Evolutionary conservation across 2,797 vertebrate genomes (phyloP), one percentile per base, ranked within the genome.

Genomic region (Podarcis siculus): DNA sequence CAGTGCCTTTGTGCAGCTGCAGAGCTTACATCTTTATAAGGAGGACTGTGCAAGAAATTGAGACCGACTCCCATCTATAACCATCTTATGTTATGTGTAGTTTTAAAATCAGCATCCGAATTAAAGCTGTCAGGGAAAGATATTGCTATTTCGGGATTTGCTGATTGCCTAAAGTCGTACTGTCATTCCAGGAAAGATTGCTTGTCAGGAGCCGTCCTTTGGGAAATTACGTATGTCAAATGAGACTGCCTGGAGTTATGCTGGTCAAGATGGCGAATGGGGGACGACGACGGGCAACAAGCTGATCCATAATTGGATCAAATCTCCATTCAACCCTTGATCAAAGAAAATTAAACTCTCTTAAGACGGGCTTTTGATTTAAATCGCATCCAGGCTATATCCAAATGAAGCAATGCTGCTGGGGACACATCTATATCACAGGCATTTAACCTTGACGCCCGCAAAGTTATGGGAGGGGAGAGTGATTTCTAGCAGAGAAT

Each of bases 121-220:
- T 80, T 79, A 86, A 86, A 37, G 42, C 71, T 92, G 89, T 45
- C 73, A 87, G n/a, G 58, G 73, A 84, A 37, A 49, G 35, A 89
- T 45, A 87, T 39, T 83, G 85, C 85, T 87, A 79, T 93, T 92
- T 84, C 69, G 73, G 83, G 86, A 89, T 39, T 58, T 86, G 79
- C 39, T 82, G 72, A 49, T 89, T 89, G 81, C 66, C 69, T 91
- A 35, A 87, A 75, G 21, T 67, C 86, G 39, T 37, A 92, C 21
- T 89, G 81, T 82, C 5, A 0, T 82, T 93, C 89, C 55, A 80
- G 89, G 79, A 93, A 90, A 78, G 88, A 88, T 9, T 89, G 58
- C 79, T 89, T 87, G 83, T 89, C 71, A 81, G 35, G 75, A 89
- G 85, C 25, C 32, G 35, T 84, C 86, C 83, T 93, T 91, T 49